A percentile compares a stretch with the other conserved stretches of the same genome.
These are phyloP conservation scores for Merops nubicus DNA, from an alignment of 2,113 vertebrate genomes.

Conservation along the genomic window DNA sequence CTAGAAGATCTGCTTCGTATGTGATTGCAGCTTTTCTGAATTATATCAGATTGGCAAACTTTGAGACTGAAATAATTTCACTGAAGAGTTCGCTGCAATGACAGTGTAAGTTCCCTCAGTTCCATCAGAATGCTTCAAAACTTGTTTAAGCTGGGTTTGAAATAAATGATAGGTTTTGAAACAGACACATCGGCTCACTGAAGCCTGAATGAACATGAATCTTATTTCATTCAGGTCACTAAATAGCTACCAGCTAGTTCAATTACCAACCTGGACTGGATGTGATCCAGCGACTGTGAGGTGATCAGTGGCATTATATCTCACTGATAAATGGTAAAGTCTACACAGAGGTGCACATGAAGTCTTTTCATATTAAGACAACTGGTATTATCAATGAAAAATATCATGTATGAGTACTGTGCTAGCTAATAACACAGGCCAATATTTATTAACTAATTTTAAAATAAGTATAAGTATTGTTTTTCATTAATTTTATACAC, in stretches of 20 bases:
- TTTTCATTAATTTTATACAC: not conserved
- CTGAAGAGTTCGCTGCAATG: not conserved
- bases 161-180: not conserved
- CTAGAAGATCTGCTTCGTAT: not conserved
- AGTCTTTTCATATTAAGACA: not conserved
- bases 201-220: not conserved
- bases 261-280: not conserved
- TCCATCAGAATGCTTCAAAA: not conserved
- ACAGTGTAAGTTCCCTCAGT: not conserved
- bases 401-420: not conserved
- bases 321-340: not conserved
- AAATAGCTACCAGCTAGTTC: not conserved
- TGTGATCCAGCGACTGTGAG: not conserved
- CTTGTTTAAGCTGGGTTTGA: not conserved
- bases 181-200: not conserved
- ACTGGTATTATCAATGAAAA: not conserved
- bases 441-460: not conserved
- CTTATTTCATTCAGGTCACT: not conserved
- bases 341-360: not conserved
- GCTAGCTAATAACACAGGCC: not conserved
- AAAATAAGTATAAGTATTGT: not conserved
- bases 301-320: not conserved
- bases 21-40: not conserved
- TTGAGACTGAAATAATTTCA: not conserved
- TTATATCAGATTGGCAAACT: not conserved